These are phyloP conservation scores for Maconellicoccus hirsutus DNA, from an alignment of 1,140 invertebrate species.

Conservation along the genomic window DNA sequence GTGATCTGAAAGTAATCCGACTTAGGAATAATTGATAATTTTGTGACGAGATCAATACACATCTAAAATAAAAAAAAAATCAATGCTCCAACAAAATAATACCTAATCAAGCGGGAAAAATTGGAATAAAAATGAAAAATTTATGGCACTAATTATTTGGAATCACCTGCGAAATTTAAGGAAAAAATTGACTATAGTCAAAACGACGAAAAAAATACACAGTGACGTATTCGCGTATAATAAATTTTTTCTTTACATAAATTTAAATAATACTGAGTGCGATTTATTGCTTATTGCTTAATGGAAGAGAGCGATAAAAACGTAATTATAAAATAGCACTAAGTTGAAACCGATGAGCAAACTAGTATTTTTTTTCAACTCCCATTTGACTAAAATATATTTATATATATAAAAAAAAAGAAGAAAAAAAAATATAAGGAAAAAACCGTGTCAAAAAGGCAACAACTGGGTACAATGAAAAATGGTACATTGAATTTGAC, in stretches of 20 bases:
- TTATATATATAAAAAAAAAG: not conserved
- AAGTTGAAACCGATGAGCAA: conserved; percentile 20
- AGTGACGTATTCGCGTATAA: not conserved
- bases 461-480: conserved; percentile 8
- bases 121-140: not conserved
- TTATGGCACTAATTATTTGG: conserved; percentile 12
- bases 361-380: conserved; percentile 17
- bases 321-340: conserved; percentile 18
- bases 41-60: conserved; percentile 18
- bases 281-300: conserved; percentile 20
- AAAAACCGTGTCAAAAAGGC: conserved; percentile 10
- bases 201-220: not conserved
- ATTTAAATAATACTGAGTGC: conserved; percentile 19
- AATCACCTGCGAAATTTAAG: conserved; percentile 1
- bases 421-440: not conserved
- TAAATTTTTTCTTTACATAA: conserved; percentile 5
- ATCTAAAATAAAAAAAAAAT: not conserved
- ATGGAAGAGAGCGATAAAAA: conserved; percentile 21
- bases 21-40: conserved; percentile 18
- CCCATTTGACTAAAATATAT: not conserved
- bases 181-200: conserved; percentile 15
- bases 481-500: conserved; percentile 5
- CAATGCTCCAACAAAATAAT: not conserved
- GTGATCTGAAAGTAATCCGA: conserved; percentile 19
- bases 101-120: not conserved